phyloP scores from a whole-genome alignment of 1,140 invertebrate species.

The Hylaeus anthracinus region DNA sequence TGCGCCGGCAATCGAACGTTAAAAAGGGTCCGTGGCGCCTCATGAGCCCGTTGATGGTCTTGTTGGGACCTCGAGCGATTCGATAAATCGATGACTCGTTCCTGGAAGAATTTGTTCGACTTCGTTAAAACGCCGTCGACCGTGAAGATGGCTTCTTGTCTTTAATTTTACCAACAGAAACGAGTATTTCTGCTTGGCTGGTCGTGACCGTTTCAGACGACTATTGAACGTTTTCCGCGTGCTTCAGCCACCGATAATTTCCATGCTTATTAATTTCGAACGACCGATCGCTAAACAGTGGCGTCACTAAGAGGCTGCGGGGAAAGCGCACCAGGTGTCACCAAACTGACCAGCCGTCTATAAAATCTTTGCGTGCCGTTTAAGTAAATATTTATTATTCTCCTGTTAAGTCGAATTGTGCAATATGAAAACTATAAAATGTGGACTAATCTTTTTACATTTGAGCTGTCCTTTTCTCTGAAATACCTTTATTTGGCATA shows the following conservation, averaged over 20 bases:
- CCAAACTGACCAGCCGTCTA: no score
- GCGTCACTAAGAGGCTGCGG: no score
- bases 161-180: conserved; percentile 19
- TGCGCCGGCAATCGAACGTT: conserved; percentile 46
- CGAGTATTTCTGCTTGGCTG: background rate
- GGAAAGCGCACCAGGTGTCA: no score
- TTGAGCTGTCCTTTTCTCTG: no score
- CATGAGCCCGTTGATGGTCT: background rate
- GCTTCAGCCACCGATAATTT: background rate
- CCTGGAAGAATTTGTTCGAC: conserved; percentile 36
- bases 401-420: no score
- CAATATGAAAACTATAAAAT: no score
- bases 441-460: no score
- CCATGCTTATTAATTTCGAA: background rate
- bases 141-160: conserved; percentile 26
- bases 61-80: conserved; percentile 23
- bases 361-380: no score
- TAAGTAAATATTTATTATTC: no score
- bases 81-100: conserved; percentile 34
- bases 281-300: background rate
- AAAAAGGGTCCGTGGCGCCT: conserved; percentile 51
- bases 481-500: no score
- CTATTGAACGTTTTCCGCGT: no score
- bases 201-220: background rate
- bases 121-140: conserved; percentile 48